Conservation (phyloP, 2,113 vertebrate species). For the Sturnira hondurensis region DNA sequence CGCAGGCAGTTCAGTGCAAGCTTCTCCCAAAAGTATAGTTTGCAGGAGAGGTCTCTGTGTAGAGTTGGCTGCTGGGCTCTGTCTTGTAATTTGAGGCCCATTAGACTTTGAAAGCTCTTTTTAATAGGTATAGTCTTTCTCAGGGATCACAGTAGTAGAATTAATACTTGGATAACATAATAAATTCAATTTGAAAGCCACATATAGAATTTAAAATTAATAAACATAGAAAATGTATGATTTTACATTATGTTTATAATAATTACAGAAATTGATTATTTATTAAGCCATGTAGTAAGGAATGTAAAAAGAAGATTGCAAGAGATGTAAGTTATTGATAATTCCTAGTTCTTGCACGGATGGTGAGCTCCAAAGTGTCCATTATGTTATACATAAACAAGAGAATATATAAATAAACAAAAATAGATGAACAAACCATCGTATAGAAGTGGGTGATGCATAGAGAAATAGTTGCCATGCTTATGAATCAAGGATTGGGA, state of each 20-base stretch:
- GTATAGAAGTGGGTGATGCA: not conserved
- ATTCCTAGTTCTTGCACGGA: not conserved
- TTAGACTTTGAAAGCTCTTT: not conserved
- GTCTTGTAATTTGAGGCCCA: not conserved
- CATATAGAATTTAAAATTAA: not conserved
- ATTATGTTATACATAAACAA: not conserved
- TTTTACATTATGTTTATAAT: not conserved
- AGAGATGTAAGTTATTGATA: not conserved
- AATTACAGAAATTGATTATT: not conserved
- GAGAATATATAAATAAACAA: not conserved
- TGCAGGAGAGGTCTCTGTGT: not conserved
- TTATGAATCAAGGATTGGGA: not conserved
- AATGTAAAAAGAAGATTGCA: not conserved
- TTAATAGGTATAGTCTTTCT: not conserved
- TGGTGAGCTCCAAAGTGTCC: not conserved
- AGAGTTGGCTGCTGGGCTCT: not conserved
- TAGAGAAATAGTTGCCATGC: not conserved
- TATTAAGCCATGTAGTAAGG: not conserved
- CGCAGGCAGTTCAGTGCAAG: not conserved
- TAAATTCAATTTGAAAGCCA: not conserved
- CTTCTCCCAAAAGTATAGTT: not conserved
- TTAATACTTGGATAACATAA: not conserved
- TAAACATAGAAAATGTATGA: not conserved
- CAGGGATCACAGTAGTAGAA: not conserved
- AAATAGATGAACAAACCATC: not conserved